phyloP scores from a whole-genome alignment of 1,140 invertebrate genomes.

The Papilio aristodemus region DNA sequence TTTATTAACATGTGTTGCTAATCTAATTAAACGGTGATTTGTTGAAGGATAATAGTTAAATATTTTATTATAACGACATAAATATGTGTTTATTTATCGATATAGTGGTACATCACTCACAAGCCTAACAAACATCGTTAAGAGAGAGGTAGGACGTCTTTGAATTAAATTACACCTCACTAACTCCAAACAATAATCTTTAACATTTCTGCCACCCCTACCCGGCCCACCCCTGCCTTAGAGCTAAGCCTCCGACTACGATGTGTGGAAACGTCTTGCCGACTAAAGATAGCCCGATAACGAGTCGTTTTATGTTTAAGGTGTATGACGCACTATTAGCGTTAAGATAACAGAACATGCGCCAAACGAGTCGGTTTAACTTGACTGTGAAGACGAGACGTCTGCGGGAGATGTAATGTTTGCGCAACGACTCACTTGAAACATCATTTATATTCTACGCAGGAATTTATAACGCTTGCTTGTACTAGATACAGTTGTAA shows the following conservation, averaged over 20 bases:
- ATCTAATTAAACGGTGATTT: background rate
- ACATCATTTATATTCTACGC: conserved; percentile 14
- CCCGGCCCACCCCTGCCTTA: conserved; percentile 39
- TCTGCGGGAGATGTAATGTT: conserved; percentile 24
- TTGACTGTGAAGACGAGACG: conserved; percentile 17
- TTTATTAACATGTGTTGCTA: too few relatives aligned
- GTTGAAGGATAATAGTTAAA: too few relatives aligned
- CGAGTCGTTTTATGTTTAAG: conserved; percentile 49
- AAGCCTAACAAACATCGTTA: conserved; percentile 48
- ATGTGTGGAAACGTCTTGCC: conserved; percentile 53
- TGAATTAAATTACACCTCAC: conserved; percentile 77
- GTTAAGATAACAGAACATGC: conserved; percentile 22
- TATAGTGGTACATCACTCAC: conserved; percentile 1
- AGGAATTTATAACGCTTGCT: background rate
- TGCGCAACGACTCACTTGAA: conserved; percentile 39
- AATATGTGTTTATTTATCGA: conserved; percentile 16
- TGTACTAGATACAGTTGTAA: background rate
- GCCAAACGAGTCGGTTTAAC: conserved; percentile 25
- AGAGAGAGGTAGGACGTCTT: conserved; percentile 65
- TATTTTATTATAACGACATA: too few relatives aligned
- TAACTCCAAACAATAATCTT: conserved; percentile 78
- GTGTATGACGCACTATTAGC: conserved; percentile 37
- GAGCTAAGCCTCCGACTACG: conserved; percentile 56
- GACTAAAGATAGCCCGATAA: conserved; percentile 59
- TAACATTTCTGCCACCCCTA: conserved; percentile 50